phyloP scores from a whole-genome alignment of 2,888 invertebrate genomes.

The Disparrhopalites patrizii region DNA sequence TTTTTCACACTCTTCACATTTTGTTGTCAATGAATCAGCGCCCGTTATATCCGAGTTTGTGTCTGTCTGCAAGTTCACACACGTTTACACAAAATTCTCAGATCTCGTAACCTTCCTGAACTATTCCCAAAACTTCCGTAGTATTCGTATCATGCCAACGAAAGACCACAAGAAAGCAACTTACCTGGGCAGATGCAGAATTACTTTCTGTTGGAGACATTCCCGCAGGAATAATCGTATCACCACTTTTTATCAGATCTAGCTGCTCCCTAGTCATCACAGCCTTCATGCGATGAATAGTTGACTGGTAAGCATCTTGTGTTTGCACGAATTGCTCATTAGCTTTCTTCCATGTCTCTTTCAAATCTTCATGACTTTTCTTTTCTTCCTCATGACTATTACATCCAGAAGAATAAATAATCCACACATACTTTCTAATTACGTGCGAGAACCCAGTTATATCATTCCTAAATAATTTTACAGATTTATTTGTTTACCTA shows the following conservation, averaged over 20 bases:
- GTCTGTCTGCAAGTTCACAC: no score
- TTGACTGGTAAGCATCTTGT: constrained; percentile 54
- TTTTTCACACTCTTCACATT: constrained; percentile 67
- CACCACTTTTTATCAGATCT: constrained; percentile 51
- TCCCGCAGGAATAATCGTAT: neutral
- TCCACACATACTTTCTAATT: no score
- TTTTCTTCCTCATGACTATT: constrained; percentile 53
- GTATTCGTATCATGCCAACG: neutral
- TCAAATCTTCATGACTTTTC: constrained; percentile 52
- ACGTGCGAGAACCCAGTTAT: no score
- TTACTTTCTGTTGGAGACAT: constrained; percentile 3
- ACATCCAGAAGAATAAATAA: no score
- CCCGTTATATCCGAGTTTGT: no score
- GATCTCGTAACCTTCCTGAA: no score
- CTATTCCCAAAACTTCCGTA: no score
- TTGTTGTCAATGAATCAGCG: neutral
- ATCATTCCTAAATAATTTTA: neutral
- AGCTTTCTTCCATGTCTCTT: constrained; percentile 56
- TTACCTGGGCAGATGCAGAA: neutral
- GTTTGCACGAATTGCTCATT: constrained; percentile 56
- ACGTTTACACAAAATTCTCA: no score
- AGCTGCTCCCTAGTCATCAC: constrained; percentile 54
- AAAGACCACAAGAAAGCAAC: neutral
- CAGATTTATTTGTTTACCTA: constrained; percentile 19
- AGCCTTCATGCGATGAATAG: constrained; percentile 53